phyloP scores from a whole-genome alignment of 2,797 vertebrate genomes.

The Echeneis naucrates region DNA sequence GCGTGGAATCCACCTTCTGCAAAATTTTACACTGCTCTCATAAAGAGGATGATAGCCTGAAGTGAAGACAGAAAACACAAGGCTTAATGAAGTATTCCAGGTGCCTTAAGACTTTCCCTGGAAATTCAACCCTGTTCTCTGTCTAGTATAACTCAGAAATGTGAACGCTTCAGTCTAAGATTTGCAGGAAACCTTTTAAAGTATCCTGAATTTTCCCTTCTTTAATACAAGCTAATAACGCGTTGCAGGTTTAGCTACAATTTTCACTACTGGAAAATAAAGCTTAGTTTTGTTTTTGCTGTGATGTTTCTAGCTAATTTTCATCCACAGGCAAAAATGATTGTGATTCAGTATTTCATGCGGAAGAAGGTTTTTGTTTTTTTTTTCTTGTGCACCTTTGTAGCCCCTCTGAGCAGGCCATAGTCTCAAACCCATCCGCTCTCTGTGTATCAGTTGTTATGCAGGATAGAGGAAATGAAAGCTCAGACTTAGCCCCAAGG shows the following conservation, averaged over 20 bases:
- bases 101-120: slow-evolving; percentile 9
- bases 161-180: neutral
- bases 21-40: slow-evolving; percentile 35
- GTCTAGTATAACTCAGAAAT: slow-evolving; percentile 6
- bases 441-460: slow-evolving; percentile 59
- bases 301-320: neutral
- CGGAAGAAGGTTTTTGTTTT: slow-evolving; percentile 13
- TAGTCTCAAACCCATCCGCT: slow-evolving; percentile 62
- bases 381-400: slow-evolving; percentile 48
- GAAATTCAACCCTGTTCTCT: slow-evolving; percentile 1
- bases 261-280: slow-evolving; percentile 2
- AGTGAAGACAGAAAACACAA: slow-evolving; percentile 32
- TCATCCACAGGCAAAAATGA: neutral
- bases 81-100: slow-evolving; percentile 4
- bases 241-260: slow-evolving; percentile 15
- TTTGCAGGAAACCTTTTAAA: slow-evolving; percentile 23
- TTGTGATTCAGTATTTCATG: slow-evolving; percentile 8
- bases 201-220: slow-evolving; percentile 7
- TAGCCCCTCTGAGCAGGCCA: slow-evolving; percentile 56
- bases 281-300: slow-evolving; percentile 8
- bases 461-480: slow-evolving; percentile 84
- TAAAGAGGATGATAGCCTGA: slow-evolving; percentile 15
- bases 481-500: slow-evolving; percentile 78
- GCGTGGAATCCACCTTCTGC: slow-evolving; percentile 5
- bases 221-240: slow-evolving; percentile 5